phyloP scores from a whole-genome alignment of 2,888 invertebrate genomes.

The Euzophera pinguis region DNA sequence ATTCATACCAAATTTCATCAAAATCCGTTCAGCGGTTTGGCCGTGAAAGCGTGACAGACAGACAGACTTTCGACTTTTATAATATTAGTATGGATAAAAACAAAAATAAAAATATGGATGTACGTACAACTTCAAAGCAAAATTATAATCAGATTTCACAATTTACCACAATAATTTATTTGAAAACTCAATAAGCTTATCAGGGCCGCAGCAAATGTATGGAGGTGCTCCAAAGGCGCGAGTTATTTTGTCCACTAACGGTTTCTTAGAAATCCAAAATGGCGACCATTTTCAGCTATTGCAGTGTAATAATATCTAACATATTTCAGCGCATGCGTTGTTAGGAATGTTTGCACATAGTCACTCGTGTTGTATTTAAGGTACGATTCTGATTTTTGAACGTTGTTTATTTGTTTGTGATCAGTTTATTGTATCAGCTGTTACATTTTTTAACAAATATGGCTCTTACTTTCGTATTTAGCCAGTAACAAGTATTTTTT shows the following conservation, averaged over 20 bases:
- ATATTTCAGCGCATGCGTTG: slow-evolving; percentile 3
- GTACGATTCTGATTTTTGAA: neutral
- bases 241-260: slow-evolving; percentile 1
- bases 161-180: neutral
- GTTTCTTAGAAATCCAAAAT: neutral
- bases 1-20: no score
- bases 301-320: slow-evolving; percentile 2
- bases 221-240: neutral
- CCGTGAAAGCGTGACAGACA: no score
- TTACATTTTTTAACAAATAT: no score
- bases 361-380: neutral
- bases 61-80: no score
- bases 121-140: neutral
- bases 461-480: no score
- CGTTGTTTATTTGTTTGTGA: neutral
- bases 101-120: no score
- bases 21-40: no score
- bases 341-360: neutral
- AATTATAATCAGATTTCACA: neutral
- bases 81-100: no score
- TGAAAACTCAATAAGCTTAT: slow-evolving; percentile 2
- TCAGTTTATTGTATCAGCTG: no score
- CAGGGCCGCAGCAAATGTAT: neutral
- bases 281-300: slow-evolving; percentile 1
- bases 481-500: no score